Percentiles rank a stretch among this genome's conserved stretches.
Conservation (phyloP, 2,888 invertebrate species). For the Hylaea fasciaria region DNA sequence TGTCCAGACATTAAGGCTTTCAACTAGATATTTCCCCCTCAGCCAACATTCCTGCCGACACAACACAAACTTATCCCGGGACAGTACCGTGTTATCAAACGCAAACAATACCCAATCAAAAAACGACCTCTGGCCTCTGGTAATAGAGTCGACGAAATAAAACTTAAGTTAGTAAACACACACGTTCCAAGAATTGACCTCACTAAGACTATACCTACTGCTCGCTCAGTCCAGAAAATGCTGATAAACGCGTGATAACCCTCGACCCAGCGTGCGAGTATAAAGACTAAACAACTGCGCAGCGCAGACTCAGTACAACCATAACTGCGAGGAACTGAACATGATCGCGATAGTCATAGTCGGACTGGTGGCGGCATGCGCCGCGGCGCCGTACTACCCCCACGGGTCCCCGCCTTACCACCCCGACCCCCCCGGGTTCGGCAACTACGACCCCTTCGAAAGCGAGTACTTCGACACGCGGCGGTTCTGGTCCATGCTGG, state of each 20-base stretch:
- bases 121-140: neutral
- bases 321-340: slow-evolving; percentile 8
- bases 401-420: slow-evolving; percentile 28
- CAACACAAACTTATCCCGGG: neutral
- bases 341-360: slow-evolving; percentile 59
- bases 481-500: slow-evolving; percentile 63
- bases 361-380: slow-evolving; percentile 55
- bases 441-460: slow-evolving; percentile 38
- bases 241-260: slow-evolving; percentile 60
- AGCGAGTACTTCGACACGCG: slow-evolving; percentile 64
- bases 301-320: slow-evolving; percentile 39
- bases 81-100: neutral
- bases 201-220: slow-evolving; percentile 24
- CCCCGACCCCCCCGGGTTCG: slow-evolving; percentile 24
- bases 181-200: slow-evolving; percentile 34
- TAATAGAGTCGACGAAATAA: neutral
- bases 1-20: too few species aligned
- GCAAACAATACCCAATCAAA: neutral
- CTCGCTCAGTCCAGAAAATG: slow-evolving; percentile 53
- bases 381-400: slow-evolving; percentile 60
- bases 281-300: slow-evolving; percentile 42
- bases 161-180: slow-evolving; percentile 9
- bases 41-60: too few species aligned
- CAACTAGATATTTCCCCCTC: too few species aligned
- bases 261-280: slow-evolving; percentile 54